A percentile compares a stretch with the other conserved stretches of the same genome.
These are phyloP conservation scores for Artemia sinica DNA, from an alignment of 2,888 invertebrate species.

Conservation along the genomic window DNA sequence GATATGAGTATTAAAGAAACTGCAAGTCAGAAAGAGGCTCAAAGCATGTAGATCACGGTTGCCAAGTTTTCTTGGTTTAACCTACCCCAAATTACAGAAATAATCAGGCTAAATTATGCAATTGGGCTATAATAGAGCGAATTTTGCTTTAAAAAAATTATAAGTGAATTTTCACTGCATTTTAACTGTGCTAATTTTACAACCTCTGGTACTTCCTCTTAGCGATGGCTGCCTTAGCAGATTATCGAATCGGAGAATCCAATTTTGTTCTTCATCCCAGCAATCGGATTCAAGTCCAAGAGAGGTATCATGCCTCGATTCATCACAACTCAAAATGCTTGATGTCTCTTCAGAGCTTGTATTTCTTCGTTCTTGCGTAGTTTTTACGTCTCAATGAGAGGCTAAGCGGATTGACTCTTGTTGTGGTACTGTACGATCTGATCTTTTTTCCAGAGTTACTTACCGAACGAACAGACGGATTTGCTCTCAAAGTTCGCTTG, in stretches of 20 bases:
- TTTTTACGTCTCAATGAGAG: not conserved
- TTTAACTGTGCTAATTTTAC: conserved; percentile 26
- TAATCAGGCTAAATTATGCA: too few species aligned
- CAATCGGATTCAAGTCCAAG: conserved; percentile 18
- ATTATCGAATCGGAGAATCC: conserved; percentile 40
- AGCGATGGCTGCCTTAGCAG: conserved; percentile 35
- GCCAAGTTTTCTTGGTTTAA: not conserved
- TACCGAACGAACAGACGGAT: conserved; percentile 12
- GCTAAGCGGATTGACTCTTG: not conserved
- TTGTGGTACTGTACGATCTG: conserved; percentile 7
- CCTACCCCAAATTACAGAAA: not conserved
- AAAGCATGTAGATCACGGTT: conserved; percentile 8
- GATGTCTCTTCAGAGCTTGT: not conserved
- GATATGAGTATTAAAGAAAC: too few species aligned
- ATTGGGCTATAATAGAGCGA: too few species aligned
- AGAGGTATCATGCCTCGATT: conserved; percentile 9
- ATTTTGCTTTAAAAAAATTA: too few species aligned
- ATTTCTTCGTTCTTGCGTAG: not conserved
- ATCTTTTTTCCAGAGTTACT: not conserved
- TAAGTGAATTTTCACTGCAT: too few species aligned
- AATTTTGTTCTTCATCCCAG: conserved; percentile 37
- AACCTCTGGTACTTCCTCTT: conserved; percentile 33
- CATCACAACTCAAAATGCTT: not conserved
- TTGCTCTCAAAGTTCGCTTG: not conserved
- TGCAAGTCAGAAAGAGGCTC: conserved; percentile 25